A percentile compares a stretch with the other conserved stretches of the same genome.
Conservation (phyloP, 2,888 invertebrate genomes). For the Syrphus vitripennis region DNA sequence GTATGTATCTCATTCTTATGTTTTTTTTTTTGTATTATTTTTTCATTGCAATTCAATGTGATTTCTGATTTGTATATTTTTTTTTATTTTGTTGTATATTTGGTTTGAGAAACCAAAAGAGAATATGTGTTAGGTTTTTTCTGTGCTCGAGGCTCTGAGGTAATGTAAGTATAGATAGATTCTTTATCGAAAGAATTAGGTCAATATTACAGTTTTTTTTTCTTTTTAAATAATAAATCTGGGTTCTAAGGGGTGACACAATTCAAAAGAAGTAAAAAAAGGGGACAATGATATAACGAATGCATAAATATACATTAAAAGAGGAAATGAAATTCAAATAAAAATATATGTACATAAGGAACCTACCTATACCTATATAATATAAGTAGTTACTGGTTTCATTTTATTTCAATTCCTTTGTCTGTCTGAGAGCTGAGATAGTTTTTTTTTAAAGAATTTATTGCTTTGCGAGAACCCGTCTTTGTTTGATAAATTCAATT, state of each 20-base stretch:
- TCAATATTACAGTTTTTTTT: slow-evolving; percentile 40
- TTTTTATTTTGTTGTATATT: neutral
- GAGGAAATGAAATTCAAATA: slow-evolving; percentile 24
- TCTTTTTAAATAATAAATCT: neutral
- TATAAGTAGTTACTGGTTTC: neutral
- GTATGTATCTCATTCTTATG: neutral
- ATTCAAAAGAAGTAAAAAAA: neutral
- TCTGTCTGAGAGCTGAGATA: neutral
- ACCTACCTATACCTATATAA: neutral
- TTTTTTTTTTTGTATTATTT: neutral
- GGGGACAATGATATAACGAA: neutral
- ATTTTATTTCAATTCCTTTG: neutral
- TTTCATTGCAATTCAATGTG: slow-evolving; percentile 31
- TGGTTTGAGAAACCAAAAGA: neutral
- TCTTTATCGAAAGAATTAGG: slow-evolving; percentile 54
- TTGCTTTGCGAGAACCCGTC: neutral
- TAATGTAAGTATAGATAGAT: neutral
- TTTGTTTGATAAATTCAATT: neutral
- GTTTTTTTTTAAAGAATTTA: neutral
- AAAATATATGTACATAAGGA: neutral
- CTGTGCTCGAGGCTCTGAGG: neutral
- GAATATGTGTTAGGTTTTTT: neutral
- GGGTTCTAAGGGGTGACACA: slow-evolving; percentile 1
- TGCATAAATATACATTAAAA: neutral
- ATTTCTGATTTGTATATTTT: slow-evolving; percentile 19